Percentiles rank a stretch among this genome's conserved stretches.
phyloP scores from a whole-genome alignment of 2,113 vertebrate genomes.

The Pangasianodon gigas region DNA sequence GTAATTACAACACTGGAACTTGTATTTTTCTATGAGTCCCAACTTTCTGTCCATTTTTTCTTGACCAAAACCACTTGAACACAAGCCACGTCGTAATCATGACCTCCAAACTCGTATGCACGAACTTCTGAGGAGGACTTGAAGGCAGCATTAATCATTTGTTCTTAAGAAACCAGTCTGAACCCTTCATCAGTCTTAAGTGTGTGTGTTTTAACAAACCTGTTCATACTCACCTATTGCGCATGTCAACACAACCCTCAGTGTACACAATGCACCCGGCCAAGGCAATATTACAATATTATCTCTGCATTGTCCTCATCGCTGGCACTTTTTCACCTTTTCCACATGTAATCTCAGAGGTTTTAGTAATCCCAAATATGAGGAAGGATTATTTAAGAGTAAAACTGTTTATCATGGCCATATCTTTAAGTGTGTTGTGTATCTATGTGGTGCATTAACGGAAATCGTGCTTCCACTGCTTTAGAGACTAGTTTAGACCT shows the following conservation, averaged over 20 bases:
- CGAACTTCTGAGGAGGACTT: not conserved
- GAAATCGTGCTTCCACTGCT: constrained; percentile 65
- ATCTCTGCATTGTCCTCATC: constrained; percentile 14
- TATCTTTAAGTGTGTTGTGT: constrained; percentile 62
- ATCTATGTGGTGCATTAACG: constrained; percentile 71
- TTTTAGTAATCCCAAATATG: constrained; percentile 51
- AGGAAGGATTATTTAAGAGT: constrained; percentile 61
- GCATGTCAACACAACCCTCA: constrained; percentile 43
- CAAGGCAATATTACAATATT: constrained; percentile 35
- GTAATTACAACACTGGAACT: not conserved
- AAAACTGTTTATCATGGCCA: constrained; percentile 63
- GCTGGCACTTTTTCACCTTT: not conserved
- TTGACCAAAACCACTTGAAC: not conserved
- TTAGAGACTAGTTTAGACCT: constrained; percentile 67
- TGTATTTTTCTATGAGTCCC: not conserved
- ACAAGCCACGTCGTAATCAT: not conserved
- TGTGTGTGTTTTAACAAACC: constrained; percentile 56
- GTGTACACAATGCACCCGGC: constrained; percentile 20
- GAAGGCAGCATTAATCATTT: constrained; percentile 29
- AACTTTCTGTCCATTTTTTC: not conserved
- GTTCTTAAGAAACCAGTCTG: constrained; percentile 40
- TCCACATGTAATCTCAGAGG: constrained; percentile 29
- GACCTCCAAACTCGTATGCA: not conserved
- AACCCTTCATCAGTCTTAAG: constrained; percentile 20
- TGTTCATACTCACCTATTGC: constrained; percentile 32